Evolutionary conservation across 2,113 vertebrate genomes (phyloP).

Genomic region (Dendropsophus ebraccatus): DNA sequence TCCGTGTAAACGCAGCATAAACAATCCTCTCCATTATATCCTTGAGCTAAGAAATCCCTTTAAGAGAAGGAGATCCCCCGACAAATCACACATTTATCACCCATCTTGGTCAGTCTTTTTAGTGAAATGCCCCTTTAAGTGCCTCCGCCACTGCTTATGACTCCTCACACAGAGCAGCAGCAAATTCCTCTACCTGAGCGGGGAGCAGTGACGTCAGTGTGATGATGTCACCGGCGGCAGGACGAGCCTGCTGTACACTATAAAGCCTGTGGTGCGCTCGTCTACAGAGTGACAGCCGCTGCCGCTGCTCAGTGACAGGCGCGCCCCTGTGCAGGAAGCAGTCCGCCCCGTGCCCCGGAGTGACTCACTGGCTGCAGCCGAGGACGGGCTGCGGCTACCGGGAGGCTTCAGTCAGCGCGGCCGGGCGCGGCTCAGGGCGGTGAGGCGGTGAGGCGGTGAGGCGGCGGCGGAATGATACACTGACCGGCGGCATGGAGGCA

Average conservation of each 20-base stretch:
- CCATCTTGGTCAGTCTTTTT: too few species aligned
- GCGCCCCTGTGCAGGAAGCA: constrained; percentile 14
- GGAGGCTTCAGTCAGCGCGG: not conserved
- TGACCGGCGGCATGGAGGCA: constrained; percentile 8
- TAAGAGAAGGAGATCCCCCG: too few species aligned
- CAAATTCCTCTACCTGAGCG: too few species aligned
- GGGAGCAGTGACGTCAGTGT: constrained; percentile 5
- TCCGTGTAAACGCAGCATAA: too few species aligned
- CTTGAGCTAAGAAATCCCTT: too few species aligned
- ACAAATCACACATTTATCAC: too few species aligned
- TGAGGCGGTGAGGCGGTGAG: too few species aligned
- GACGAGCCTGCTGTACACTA: not conserved
- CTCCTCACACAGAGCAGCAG: too few species aligned
- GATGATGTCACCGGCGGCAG: constrained; percentile 1
- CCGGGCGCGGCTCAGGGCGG: not conserved
- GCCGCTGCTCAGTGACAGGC: constrained; percentile 13
- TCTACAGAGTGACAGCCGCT: not conserved
- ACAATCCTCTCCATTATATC: too few species aligned
- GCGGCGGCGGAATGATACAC: not conserved
- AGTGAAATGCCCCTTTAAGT: too few species aligned
- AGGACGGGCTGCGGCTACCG: not conserved
- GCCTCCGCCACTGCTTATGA: too few species aligned
- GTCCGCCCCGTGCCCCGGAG: constrained; percentile 13
- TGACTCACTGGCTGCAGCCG: not conserved
- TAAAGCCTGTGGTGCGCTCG: not conserved